A percentile compares a stretch with the other conserved stretches of the same genome.
Conservation (phyloP, 1,140 invertebrate species). For the Sitophilus oryzae region DNA sequence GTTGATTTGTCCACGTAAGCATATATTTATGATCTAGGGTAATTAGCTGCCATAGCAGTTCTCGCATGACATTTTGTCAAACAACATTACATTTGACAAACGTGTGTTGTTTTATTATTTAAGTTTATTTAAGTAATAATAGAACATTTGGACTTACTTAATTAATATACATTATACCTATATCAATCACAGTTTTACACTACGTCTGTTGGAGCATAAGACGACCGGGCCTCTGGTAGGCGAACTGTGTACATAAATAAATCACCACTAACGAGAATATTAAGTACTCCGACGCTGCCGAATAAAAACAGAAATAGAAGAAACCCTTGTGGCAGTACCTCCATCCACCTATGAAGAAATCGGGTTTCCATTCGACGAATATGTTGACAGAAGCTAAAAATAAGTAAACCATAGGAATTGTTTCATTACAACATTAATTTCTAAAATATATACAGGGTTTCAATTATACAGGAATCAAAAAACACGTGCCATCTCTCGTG, state of each 20-base stretch:
- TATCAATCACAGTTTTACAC: not conserved
- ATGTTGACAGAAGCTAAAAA: slow-evolving; percentile 24
- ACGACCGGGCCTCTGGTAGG: slow-evolving; percentile 1
- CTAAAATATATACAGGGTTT: not conserved
- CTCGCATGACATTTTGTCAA: too few species aligned
- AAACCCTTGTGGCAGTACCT: slow-evolving; percentile 17
- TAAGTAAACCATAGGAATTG: not conserved
- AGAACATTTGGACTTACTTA: not conserved
- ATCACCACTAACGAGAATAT: slow-evolving; percentile 7
- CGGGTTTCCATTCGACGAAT: slow-evolving; percentile 22
- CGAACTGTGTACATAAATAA: slow-evolving; percentile 15
- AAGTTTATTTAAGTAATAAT: too few species aligned
- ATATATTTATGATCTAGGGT: too few species aligned
- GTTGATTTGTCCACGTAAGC: too few species aligned
- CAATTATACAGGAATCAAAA: too few species aligned
- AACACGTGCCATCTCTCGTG: too few species aligned
- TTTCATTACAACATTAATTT: not conserved
- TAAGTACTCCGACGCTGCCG: slow-evolving; percentile 12
- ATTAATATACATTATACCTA: not conserved
- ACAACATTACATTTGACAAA: too few species aligned
- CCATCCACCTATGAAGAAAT: slow-evolving; percentile 21
- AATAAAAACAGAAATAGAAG: slow-evolving; percentile 13
- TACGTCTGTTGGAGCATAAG: not conserved
- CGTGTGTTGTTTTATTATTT: too few species aligned
- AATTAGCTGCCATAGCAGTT: too few species aligned